Base-by-base conservation (phyloP, 2,113 vertebrate species). In the Tapirus terrestris region DNA sequence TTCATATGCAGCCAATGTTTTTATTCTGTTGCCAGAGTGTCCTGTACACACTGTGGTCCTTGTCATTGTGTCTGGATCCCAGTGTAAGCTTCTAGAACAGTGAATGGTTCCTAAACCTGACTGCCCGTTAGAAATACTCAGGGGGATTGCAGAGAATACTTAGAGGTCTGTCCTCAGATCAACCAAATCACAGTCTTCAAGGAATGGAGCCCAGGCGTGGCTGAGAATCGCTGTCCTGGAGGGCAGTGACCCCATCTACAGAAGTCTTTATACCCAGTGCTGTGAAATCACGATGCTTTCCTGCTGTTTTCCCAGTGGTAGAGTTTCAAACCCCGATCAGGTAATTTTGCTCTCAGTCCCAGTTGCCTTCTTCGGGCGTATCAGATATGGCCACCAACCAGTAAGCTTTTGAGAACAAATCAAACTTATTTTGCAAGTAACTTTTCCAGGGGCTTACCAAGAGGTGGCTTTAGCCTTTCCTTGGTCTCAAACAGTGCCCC, bases 1-100 rank as follows among this genome's bases (percentile, higher is more conserved):
- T 96, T 98, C 96, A 96, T 68, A 65, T 20, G 73, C 89, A 94
- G 93, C 93, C 77, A 81, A 4, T 96, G 97, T 97, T 97, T 98
- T 97, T 70, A 77, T 96, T 97, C 73, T 60, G 73, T 86, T 97
- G 96, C 86, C 89, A 86, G 93, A 86, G 61, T 73, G 82, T 97
- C 58, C 88, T 91, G 53, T 91, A 76, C 58, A 80, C 45, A 67
- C 53, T 72, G 45, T 72, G 76, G 91, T 93, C 83, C 73, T 93
- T 89, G 83, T 88, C 85, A 39, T 89, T 61, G 39, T 68, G 33
- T 85, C 89, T 96, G 79, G 53, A 81, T 91, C 73, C 23, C 20
- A 91, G 68, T 29, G 14, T 91, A 79, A 94, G 68, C 61, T 97
- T 85, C 95, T 91, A 79, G 93, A 95, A n/a, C 20, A 60, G 23